Percentiles rank a stretch among this genome's conserved stretches.
Conservation (phyloP, 1,140 invertebrate species). For the Rhopalosiphum padi region DNA sequence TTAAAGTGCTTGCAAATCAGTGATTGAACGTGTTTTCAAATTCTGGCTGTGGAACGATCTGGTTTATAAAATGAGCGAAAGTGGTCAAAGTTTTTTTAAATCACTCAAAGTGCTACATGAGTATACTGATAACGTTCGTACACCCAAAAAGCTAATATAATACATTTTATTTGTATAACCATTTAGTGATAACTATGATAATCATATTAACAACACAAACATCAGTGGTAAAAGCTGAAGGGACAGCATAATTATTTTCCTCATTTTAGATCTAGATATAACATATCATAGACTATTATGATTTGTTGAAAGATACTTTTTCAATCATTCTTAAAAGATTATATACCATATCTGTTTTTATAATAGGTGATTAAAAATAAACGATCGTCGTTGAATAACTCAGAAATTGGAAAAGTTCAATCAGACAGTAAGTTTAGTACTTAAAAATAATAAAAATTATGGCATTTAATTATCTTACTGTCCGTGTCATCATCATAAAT, state of each 20-base stretch:
- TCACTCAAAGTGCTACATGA: slow-evolving; percentile 72
- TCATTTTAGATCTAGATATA: too few species aligned
- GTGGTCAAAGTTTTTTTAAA: slow-evolving; percentile 65
- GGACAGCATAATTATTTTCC: too few species aligned
- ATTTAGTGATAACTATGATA: not conserved
- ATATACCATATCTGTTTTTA: not conserved
- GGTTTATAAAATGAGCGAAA: slow-evolving; percentile 59
- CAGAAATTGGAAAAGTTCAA: not conserved
- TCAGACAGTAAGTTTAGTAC: not conserved
- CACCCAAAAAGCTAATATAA: not conserved
- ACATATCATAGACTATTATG: not conserved
- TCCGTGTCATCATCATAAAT: too few species aligned
- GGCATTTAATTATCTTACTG: too few species aligned
- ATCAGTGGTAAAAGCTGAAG: too few species aligned
- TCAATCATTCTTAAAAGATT: not conserved
- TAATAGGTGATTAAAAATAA: not conserved
- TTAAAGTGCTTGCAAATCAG: slow-evolving; percentile 56
- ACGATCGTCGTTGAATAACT: not conserved
- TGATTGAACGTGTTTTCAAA: slow-evolving; percentile 51
- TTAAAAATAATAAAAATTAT: not conserved
- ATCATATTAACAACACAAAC: not conserved
- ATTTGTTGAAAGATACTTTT: not conserved
- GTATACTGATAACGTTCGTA: slow-evolving; percentile 69
- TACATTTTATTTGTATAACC: not conserved
- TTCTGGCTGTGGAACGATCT: slow-evolving; percentile 59